A percentile compares a stretch with the other conserved stretches of the same genome.
phyloP scores from a whole-genome alignment of 2,888 invertebrate genomes.

The Microplitis deprimator region DNA sequence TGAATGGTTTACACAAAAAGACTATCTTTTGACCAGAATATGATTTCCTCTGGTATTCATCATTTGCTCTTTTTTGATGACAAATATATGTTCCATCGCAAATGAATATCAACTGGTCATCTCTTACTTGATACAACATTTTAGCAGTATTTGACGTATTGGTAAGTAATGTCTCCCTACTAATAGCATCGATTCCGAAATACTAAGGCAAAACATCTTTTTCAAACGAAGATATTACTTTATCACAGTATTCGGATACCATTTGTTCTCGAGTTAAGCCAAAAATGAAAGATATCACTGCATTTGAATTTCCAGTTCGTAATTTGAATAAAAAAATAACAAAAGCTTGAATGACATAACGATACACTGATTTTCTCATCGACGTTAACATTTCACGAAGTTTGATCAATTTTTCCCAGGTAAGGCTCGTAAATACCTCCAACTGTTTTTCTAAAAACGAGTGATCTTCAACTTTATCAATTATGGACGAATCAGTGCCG shows the following conservation, averaged over 20 bases:
- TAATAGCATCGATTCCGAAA: slow-evolving; percentile 34
- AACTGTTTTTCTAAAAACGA: slow-evolving; percentile 35
- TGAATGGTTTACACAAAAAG: not conserved
- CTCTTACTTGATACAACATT: slow-evolving; percentile 7
- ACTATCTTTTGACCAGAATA: slow-evolving; percentile 13
- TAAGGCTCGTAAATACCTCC: slow-evolving; percentile 31
- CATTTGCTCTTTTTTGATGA: slow-evolving; percentile 48
- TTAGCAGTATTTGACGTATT: slow-evolving; percentile 19
- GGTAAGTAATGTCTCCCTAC: slow-evolving; percentile 12
- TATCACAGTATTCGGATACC: slow-evolving; percentile 38
- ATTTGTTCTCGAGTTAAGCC: slow-evolving; percentile 30
- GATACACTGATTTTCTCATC: slow-evolving; percentile 35
- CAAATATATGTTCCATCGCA: slow-evolving; percentile 48
- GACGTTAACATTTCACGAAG: slow-evolving; percentile 34
- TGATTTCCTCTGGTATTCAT: slow-evolving; percentile 33
- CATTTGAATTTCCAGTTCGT: slow-evolving; percentile 34
- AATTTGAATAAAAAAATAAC: slow-evolving; percentile 40
- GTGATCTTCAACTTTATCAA: slow-evolving; percentile 37
- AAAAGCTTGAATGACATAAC: slow-evolving; percentile 37
- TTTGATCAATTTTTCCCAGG: slow-evolving; percentile 37
- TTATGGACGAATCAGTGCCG: slow-evolving; percentile 24
- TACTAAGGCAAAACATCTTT: slow-evolving; percentile 38
- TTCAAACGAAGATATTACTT: slow-evolving; percentile 38
- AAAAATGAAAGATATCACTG: slow-evolving; percentile 29
- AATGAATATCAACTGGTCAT: slow-evolving; percentile 40